Conservation (phyloP, 2,888 invertebrate species). For the Mechanitis messenoides region DNA sequence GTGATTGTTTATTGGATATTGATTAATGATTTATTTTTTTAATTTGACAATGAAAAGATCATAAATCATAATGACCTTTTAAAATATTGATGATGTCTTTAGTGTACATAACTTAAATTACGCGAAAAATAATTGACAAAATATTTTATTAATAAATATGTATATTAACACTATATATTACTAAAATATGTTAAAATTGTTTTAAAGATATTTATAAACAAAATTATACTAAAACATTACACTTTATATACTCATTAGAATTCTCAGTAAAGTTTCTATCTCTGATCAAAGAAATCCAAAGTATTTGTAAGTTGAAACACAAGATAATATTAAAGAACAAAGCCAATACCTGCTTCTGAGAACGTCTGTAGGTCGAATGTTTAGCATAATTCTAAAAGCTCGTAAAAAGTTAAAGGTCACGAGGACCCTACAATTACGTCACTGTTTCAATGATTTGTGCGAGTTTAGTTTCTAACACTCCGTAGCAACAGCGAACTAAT, state of each 20-base stretch:
- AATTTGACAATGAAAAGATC: no score
- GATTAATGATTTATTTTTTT: no score
- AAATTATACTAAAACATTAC: no score
- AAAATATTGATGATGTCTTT: no score
- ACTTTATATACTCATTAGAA: neutral
- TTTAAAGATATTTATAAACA: no score
- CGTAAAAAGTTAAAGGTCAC: constrained; percentile 40
- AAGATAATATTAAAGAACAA: constrained; percentile 23
- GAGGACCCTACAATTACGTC: constrained; percentile 34
- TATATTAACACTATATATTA: no score
- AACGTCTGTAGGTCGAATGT: constrained; percentile 46
- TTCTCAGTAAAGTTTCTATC: constrained; percentile 11
- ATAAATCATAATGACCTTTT: no score
- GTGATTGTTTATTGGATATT: no score
- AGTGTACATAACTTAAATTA: no score
- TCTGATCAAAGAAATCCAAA: constrained; percentile 18
- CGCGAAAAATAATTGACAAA: no score
- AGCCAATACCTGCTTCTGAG: constrained; percentile 36
- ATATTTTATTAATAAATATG: no score
- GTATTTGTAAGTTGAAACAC: constrained; percentile 20
- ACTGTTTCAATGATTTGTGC: constrained; percentile 16
- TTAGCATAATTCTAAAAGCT: constrained; percentile 37
- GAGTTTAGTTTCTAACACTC: constrained; percentile 15
- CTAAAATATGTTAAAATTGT: no score
- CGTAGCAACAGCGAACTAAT: neutral